Conservation (phyloP, 2,888 invertebrate species). For the Lasioglossum zephyrum region DNA sequence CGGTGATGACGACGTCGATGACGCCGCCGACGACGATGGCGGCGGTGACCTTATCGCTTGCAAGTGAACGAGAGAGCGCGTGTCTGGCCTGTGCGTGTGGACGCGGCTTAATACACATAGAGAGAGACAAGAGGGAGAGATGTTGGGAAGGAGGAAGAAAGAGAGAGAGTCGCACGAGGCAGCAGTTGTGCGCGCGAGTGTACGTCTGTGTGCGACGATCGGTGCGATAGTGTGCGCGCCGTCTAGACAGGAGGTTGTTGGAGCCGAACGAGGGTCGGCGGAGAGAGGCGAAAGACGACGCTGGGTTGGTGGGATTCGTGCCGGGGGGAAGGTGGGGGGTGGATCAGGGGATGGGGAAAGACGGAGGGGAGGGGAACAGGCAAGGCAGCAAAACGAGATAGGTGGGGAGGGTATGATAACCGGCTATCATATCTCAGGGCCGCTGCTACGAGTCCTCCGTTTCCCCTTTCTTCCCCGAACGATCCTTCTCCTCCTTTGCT, state of each 20-base stretch:
- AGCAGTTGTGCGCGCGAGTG: slow-evolving; percentile 55
- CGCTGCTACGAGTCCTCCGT: slow-evolving; percentile 70
- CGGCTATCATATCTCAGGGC: slow-evolving; percentile 81
- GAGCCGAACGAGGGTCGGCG: slow-evolving; percentile 73
- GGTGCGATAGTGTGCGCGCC: slow-evolving; percentile 74
- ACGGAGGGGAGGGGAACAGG: slow-evolving; percentile 43
- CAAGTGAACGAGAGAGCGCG: slow-evolving; percentile 43
- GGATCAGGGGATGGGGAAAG: slow-evolving; percentile 47
- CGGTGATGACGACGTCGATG: slow-evolving; percentile 23
- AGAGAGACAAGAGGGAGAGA: not conserved
- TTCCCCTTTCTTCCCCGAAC: slow-evolving; percentile 56
- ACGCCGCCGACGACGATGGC: slow-evolving; percentile 19
- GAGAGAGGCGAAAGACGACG: slow-evolving; percentile 65
- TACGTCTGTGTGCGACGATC: slow-evolving; percentile 45
- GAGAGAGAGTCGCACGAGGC: slow-evolving; percentile 30
- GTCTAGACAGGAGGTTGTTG: slow-evolving; percentile 82
- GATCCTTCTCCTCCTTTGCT: slow-evolving; percentile 50
- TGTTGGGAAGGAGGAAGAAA: not conserved
- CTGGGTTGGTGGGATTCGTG: slow-evolving; percentile 61
- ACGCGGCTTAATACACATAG: slow-evolving; percentile 66
- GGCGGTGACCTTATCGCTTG: slow-evolving; percentile 59
- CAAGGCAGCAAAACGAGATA: slow-evolving; percentile 62
- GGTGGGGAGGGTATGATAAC: slow-evolving; percentile 78
- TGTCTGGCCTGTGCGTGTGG: slow-evolving; percentile 60
- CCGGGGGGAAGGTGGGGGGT: slow-evolving; percentile 52